Conservation (phyloP, 1,140 invertebrate genomes). For the Drosophila novamexicana region DNA sequence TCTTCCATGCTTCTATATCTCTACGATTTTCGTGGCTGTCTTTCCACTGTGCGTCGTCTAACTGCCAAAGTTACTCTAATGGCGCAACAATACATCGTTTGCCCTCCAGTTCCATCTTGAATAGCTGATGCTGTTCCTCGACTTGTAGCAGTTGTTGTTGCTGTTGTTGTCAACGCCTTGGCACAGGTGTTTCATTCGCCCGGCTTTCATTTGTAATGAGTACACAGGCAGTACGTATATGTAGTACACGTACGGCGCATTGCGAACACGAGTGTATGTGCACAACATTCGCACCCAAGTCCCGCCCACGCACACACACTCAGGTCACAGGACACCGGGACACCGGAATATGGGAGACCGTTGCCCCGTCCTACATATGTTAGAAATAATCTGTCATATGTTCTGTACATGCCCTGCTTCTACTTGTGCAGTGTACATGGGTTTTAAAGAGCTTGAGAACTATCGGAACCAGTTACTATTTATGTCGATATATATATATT, state of each 20-base stretch:
- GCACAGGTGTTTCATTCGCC: constrained; percentile 63
- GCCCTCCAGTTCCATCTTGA: constrained; percentile 28
- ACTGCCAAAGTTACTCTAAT: constrained; percentile 48
- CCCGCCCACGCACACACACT: constrained; percentile 28
- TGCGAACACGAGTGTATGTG: constrained; percentile 37
- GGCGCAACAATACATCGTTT: constrained; percentile 51
- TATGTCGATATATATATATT: background rate
- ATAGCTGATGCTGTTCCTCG: background rate
- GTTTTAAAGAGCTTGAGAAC: background rate
- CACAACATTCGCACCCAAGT: constrained; percentile 17
- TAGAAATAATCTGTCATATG: constrained; percentile 72
- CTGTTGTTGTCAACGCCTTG: constrained; percentile 60
- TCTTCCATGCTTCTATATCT: background rate
- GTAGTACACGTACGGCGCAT: constrained; percentile 62
- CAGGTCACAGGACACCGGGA: constrained; percentile 17
- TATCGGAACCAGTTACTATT: background rate
- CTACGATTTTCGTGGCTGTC: background rate
- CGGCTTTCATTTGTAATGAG: constrained; percentile 70
- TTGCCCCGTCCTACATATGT: constrained; percentile 22
- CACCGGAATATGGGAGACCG: constrained; percentile 1
- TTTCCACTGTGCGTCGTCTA: constrained; percentile 12
- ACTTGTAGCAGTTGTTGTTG: constrained; percentile 4
- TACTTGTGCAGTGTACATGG: background rate
- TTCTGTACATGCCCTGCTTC: constrained; percentile 17
- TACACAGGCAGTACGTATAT: constrained; percentile 10